Evolutionary conservation across 2,888 invertebrate species (phyloP).

Genomic region (Embidobia sp.): DNA sequence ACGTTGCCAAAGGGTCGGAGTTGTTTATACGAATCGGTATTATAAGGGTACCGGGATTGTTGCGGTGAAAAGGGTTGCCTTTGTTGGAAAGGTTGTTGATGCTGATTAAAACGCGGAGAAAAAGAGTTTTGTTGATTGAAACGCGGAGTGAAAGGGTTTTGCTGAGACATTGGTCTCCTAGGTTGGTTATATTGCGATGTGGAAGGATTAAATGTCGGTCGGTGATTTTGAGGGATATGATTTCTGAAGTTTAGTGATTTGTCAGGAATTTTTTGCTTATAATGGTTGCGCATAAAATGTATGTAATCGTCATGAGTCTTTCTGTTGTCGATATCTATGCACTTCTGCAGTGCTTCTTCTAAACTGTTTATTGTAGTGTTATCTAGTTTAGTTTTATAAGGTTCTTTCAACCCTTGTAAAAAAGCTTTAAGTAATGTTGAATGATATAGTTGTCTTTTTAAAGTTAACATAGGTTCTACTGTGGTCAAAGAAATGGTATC

Average conservation of each 20-base stretch:
- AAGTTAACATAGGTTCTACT: background rate
- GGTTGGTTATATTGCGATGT: background rate
- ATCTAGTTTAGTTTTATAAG: slow-evolving; percentile 13
- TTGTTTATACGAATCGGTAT: too few relatives aligned
- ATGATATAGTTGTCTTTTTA: slow-evolving; percentile 7
- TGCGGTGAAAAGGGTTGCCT: too few relatives aligned
- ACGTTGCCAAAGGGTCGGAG: too few relatives aligned
- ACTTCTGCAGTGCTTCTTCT: slow-evolving; percentile 20
- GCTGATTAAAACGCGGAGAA: too few relatives aligned
- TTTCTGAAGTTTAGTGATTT: too few relatives aligned
- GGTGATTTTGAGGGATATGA: too few relatives aligned
- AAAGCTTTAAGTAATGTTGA: background rate
- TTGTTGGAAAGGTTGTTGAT: too few relatives aligned
- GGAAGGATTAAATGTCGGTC: background rate
- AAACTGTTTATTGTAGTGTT: background rate
- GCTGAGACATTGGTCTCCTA: too few relatives aligned
- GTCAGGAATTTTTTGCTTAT: slow-evolving; percentile 4
- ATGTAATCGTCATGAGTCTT: slow-evolving; percentile 7
- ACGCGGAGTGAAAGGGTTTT: too few relatives aligned
- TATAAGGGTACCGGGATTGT: too few relatives aligned
- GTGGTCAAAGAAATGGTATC: slow-evolving; percentile 8
- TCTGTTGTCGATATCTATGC: slow-evolving; percentile 11
- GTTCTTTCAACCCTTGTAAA: slow-evolving; percentile 3
- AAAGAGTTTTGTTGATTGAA: too few relatives aligned
- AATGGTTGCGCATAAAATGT: slow-evolving; percentile 2